Evolutionary conservation across 92 coral and sea anemone genomes (phyloP), one percentile per base, ranked within the genome.

Genomic region (Blastomussa wellsi): DNA sequence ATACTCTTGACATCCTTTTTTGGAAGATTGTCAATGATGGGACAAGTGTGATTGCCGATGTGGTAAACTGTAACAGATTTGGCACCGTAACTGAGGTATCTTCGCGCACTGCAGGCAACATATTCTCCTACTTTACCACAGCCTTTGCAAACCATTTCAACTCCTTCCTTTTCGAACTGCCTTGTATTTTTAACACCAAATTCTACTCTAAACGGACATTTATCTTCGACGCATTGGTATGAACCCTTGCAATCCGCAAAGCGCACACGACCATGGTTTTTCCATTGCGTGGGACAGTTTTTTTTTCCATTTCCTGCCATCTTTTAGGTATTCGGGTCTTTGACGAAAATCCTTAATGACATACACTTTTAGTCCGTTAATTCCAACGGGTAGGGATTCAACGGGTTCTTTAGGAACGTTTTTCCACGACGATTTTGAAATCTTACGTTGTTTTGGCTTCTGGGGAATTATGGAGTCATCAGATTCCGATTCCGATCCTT

Each of bases 271-370:
- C 77, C 74, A 66, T 88, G 94, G 66, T 79, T 86, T 44, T 36
- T 73, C 92, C 93, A 90, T 14, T 7, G 11, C 19, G 38, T 57
- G 31, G 81, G 88, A 64, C 91, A 87, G 20, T 82, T 76, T 80
- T 86, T n/a, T 83, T 68, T 82, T 88, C 95, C 90, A 83, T 70
- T 84, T 89, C 28, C 81, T 78, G 66, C 89, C 89, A n/a, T 87
- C 89, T 53, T 55, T 31, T 32, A 87, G 84, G 20, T 0, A 13
- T 9, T 75, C 81, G 59, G 14, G n/a, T 7, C 24, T 78, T 57
- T 70, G 70, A 12, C 41, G 66, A 29, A 59, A 53, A 70, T 48
- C 66, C 65, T 84, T 66, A 9, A 84, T 60, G 4, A 13, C 88
- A 65, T 68, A 90, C 8, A 57, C 16, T 39, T 35, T 24, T 75